Conservation (phyloP, 2,888 invertebrate genomes). For the Coleophora deauratella region DNA sequence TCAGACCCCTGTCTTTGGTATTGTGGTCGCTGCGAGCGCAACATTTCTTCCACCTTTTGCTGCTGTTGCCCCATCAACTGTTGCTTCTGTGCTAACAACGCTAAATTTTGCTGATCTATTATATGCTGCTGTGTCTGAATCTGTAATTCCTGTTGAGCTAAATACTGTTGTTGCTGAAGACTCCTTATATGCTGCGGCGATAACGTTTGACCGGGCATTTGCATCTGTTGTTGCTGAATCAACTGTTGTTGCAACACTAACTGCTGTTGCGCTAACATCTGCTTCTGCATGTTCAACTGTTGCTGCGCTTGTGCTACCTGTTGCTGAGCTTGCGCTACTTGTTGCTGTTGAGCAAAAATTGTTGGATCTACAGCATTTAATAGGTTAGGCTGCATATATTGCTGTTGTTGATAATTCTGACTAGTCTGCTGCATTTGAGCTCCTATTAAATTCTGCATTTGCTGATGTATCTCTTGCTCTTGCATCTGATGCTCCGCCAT, state of each 20-base stretch:
- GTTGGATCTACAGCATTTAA: conserved; percentile 44
- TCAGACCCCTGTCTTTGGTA: conserved; percentile 63
- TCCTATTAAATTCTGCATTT: conserved; percentile 46
- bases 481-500: conserved; percentile 39
- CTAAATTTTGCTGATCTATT: conserved; percentile 71
- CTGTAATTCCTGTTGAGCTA: conserved; percentile 66
- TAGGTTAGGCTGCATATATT: conserved; percentile 44
- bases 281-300: conserved; percentile 64
- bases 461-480: conserved; percentile 41
- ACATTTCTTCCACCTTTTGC: conserved; percentile 57
- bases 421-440: conserved; percentile 49
- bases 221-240: conserved; percentile 53
- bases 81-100: conserved; percentile 65
- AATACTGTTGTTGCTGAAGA: conserved; percentile 65
- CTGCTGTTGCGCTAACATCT: conserved; percentile 63
- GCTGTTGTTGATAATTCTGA: conserved; percentile 44
- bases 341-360: conserved; percentile 57
- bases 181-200: conserved; percentile 60
- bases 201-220: conserved; percentile 61
- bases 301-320: conserved; percentile 62
- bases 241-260: conserved; percentile 66
- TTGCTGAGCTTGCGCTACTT: conserved; percentile 62
- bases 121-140: conserved; percentile 72
- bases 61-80: conserved; percentile 71
- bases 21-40: conserved; percentile 50